These are phyloP conservation scores for Vidua macroura DNA, from an alignment of 2,113 vertebrate genomes.

Conservation along the genomic window DNA sequence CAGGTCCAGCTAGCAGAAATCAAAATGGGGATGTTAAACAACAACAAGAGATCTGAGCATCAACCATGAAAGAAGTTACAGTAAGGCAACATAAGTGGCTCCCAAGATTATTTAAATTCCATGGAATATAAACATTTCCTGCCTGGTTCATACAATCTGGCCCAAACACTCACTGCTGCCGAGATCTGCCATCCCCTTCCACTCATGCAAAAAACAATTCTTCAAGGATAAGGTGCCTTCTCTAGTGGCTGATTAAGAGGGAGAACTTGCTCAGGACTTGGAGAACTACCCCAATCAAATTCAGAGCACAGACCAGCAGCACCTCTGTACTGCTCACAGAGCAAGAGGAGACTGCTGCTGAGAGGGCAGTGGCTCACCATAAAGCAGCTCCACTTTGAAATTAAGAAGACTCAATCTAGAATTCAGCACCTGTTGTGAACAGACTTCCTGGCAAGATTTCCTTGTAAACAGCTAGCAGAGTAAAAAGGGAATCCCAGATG, in stretches of 20 bases:
- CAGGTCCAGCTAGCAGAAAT: neutral
- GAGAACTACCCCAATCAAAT: neutral
- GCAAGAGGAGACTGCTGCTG: neutral
- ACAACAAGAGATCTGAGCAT: neutral
- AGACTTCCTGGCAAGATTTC: neutral
- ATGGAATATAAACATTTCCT: neutral
- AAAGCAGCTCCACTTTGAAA: neutral
- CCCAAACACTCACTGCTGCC: neutral
- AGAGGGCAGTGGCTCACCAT: neutral
- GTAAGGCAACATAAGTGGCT: neutral
- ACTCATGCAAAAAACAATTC: neutral
- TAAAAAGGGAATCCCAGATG: slow-evolving; percentile 3
- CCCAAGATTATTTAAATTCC: neutral
- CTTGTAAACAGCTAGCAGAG: neutral
- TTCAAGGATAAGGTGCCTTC: neutral
- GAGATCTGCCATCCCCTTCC: neutral
- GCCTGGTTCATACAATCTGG: neutral
- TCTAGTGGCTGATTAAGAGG: neutral
- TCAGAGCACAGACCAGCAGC: neutral
- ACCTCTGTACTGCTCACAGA: neutral
- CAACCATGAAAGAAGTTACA: neutral
- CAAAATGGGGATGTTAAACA: neutral
- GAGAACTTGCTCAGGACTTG: neutral
- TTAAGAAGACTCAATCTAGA: neutral
- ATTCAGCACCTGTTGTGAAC: slow-evolving; percentile 40